Conservation (phyloP, 2,113 vertebrate genomes). For the Tapirus terrestris region DNA sequence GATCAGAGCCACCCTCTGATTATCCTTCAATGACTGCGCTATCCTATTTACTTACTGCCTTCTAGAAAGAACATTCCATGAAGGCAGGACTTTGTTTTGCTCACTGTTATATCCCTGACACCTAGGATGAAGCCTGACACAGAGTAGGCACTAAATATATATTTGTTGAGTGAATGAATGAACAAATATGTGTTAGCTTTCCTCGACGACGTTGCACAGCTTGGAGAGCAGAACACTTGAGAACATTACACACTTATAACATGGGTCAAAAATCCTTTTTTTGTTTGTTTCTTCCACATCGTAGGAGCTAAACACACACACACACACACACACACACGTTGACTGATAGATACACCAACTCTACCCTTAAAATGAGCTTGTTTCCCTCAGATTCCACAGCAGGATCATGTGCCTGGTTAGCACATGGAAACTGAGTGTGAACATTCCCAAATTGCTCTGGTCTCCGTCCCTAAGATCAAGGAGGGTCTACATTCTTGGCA, state of each 20-base stretch:
- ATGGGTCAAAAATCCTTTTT: neutral
- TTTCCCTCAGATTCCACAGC: neutral
- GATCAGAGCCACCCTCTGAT: neutral
- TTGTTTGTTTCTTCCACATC: neutral
- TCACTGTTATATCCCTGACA: neutral
- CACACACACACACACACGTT: neutral
- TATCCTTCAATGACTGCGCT: neutral
- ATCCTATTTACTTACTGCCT: neutral
- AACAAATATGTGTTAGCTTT: neutral
- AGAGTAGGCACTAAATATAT: neutral
- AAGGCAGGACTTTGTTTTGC: neutral
- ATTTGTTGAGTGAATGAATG: neutral
- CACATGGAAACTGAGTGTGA: neutral
- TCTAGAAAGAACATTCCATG: neutral
- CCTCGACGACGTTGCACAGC: neutral
- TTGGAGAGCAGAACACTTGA: neutral
- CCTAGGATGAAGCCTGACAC: neutral
- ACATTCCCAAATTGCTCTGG: neutral
- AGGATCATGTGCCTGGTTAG: neutral
- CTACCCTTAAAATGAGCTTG: neutral
- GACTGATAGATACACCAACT: neutral
- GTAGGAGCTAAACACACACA: neutral
- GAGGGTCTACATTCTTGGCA: neutral
- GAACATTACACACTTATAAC: neutral
- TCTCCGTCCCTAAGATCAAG: neutral